Base-by-base conservation (phyloP, 2,888 invertebrate genomes). In the Hirtodrosophila histrioides region DNA sequence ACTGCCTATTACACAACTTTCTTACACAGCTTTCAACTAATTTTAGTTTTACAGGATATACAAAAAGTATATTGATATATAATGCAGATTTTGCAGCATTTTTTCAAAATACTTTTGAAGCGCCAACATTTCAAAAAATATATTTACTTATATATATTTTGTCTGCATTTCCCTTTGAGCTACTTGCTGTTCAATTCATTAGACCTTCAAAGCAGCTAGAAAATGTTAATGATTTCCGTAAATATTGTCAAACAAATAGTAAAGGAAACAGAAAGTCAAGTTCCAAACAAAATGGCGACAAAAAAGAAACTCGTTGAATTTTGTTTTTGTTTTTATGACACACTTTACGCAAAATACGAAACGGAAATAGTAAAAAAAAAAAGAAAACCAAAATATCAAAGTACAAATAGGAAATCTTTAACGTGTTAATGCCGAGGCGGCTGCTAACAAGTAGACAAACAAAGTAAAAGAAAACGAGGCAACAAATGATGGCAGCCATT, bases 391-490 rank as follows among this genome's bases (percentile, higher is more conserved):
- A 45, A 11, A 39, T 24, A 48, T 48, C 29, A 29, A 24, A 44
- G 12, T 11, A 46, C 51, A 51, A 49, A 36, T 37, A 50, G 60
- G 51, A 71, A 66, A 50, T 68, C 78, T 79, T 75, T 74, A 81
- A 84, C 81, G 81, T 82, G 81, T 84, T 84, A 79, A 81, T 80
- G 74, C 65, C 68, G 44, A 67, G 72, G 61, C 70, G 58, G 54
- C 69, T 73, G 78, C 81, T 81, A 82, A 82, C 81, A 82, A 82
- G 84, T 69, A 60, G 77, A 66, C 79, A 84, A 82, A 81, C 72
- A 79, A 65, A 81, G 56, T 36, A 37, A 48, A 66, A 36, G 12
- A 50, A 31, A 37, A 35, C 10, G 31, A 11, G 36, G 40, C 58
- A 54, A 67, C 48, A 72, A 67, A 65, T 63, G 69, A 73, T 63